Evolutionary conservation across 2,797 vertebrate genomes (phyloP).

Genomic region (Helicolenus hilgendorfi): DNA sequence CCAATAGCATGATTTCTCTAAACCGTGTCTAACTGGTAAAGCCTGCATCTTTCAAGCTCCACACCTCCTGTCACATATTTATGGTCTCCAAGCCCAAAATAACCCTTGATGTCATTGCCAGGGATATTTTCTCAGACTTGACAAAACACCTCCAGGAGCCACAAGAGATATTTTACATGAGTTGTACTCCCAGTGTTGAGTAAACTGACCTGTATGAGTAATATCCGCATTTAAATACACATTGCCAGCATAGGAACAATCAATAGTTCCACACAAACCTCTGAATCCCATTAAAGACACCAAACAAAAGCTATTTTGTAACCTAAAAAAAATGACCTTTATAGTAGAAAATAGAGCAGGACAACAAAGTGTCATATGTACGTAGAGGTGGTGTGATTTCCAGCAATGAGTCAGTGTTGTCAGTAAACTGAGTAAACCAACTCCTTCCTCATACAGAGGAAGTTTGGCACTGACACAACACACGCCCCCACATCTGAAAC

Average conservation of each 20-base stretch:
- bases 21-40: not conserved
- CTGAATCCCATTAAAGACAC: constrained; percentile 11
- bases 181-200: not conserved
- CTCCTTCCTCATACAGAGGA: not conserved
- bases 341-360: constrained; percentile 25
- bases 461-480: constrained; percentile 25
- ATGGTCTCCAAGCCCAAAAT: not conserved
- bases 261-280: constrained; percentile 18
- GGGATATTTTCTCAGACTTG: not conserved
- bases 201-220: not conserved
- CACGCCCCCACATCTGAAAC: constrained; percentile 19
- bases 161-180: not conserved
- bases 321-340: not conserved
- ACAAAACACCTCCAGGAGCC: not conserved
- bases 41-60: not conserved
- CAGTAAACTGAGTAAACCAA: constrained; percentile 28
- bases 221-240: constrained; percentile 15
- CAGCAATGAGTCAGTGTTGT: constrained; percentile 24
- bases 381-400: constrained; percentile 10
- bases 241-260: not conserved
- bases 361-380: constrained; percentile 6
- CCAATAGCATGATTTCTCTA: not conserved
- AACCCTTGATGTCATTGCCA: not conserved
- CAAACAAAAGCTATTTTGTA: constrained; percentile 8
- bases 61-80: not conserved